phyloP scores from a whole-genome alignment of 2,113 vertebrate species.

The Phyllostomus hastatus region DNA sequence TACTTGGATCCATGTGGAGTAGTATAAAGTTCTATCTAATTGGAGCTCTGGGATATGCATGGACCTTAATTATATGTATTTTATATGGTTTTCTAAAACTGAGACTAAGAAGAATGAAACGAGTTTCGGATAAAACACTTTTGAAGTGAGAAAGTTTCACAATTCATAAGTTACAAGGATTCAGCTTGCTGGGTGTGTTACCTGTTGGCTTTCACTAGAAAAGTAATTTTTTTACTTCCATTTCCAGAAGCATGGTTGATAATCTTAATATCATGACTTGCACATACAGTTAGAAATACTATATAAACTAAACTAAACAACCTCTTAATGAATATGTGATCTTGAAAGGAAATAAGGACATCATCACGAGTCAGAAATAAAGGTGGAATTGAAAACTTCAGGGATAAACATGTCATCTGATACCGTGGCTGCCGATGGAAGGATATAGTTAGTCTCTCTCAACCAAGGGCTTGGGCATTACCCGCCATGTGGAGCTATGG shows the following conservation, averaged over 20 bases:
- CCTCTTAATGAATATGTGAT: not conserved
- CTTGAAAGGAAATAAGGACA: constrained; percentile 5
- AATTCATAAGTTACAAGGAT: not conserved
- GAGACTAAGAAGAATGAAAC: not conserved
- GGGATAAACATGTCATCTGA: not conserved
- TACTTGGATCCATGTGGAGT: not conserved
- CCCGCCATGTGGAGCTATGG: not conserved
- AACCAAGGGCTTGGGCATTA: not conserved
- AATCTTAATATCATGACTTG: not conserved
- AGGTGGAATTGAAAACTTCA: not conserved
- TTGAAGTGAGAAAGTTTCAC: not conserved
- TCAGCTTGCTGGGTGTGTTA: not conserved
- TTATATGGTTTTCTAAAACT: not conserved
- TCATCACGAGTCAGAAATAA: not conserved
- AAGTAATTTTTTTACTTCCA: not conserved
- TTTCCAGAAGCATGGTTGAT: not conserved
- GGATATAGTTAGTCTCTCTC: not conserved
- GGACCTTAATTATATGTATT: not conserved
- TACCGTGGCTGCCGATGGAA: not conserved
- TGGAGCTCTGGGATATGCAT: not conserved
- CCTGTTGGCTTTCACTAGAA: constrained; percentile 18
- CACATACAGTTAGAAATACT: not conserved
- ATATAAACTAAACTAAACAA: not conserved
- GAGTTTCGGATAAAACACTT: not conserved
- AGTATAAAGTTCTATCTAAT: not conserved